These are phyloP conservation scores for Pocillopora meandrina DNA, from an alignment of 92 coral and sea anemone species.

Conservation along the genomic window DNA sequence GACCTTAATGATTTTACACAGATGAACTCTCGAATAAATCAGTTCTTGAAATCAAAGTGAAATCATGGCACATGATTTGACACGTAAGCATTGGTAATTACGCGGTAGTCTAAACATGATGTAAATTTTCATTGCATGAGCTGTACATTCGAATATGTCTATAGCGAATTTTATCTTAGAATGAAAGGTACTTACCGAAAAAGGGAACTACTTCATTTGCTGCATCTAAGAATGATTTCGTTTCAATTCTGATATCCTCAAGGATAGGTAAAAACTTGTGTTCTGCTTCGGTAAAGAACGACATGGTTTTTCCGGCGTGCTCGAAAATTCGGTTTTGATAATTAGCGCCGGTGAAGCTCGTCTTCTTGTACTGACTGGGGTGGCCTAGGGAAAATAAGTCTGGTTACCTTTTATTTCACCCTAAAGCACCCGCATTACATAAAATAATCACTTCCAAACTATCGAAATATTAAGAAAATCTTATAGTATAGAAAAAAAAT, in stretches of 20 bases:
- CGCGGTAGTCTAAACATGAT: neutral
- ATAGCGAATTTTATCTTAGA: neutral
- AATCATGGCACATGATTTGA: neutral
- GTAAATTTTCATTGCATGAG: neutral
- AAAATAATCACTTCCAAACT: neutral
- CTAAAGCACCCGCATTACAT: too few relatives aligned
- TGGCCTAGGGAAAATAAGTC: neutral
- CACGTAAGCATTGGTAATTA: neutral
- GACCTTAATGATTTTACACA: too few relatives aligned
- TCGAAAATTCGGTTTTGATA: neutral
- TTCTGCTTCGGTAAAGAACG: constrained; percentile 89
- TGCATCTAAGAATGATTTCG: constrained; percentile 86
- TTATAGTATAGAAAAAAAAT: too few relatives aligned
- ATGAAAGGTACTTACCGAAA: constrained; percentile 68
- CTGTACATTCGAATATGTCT: neutral
- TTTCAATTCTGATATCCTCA: constrained; percentile 88
- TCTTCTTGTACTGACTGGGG: constrained; percentile 8
- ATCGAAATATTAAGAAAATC: neutral
- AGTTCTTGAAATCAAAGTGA: too few relatives aligned
- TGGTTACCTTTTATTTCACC: neutral
- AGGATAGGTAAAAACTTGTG: constrained; percentile 72
- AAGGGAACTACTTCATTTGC: constrained; percentile 92
- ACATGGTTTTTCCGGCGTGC: constrained; percentile 46
- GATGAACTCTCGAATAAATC: too few relatives aligned
- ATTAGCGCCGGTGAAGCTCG: neutral